Evolutionary conservation across 1,140 invertebrate species (phyloP).

Genomic region (Lepidurus packardi): DNA sequence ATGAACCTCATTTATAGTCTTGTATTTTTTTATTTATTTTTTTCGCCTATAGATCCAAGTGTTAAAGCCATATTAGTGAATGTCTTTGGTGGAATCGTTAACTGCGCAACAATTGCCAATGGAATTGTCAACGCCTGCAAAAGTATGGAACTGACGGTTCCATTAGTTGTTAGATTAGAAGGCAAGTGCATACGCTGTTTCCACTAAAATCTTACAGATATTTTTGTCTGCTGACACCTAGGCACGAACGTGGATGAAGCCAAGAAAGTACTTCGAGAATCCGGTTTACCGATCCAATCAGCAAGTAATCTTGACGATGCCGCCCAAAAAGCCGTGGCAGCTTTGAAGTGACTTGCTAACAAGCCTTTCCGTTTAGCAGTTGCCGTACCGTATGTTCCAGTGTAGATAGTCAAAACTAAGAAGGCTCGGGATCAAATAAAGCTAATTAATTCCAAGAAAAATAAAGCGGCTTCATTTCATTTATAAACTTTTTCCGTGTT

Average conservation of each 20-base stretch:
- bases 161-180: constrained; percentile 88
- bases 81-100: constrained; percentile 98
- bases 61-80: constrained; percentile 96
- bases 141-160: constrained; percentile 72
- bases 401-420: constrained; percentile 1
- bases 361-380: background rate
- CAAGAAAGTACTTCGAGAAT: constrained; percentile 66
- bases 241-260: constrained; percentile 67
- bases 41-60: constrained; percentile 54
- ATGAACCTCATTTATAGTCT: background rate
- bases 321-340: constrained; percentile 73
- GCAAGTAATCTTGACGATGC: constrained; percentile 85
- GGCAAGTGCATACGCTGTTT: constrained; percentile 43
- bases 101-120: constrained; percentile 93
- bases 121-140: constrained; percentile 86
- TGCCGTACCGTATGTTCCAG: background rate
- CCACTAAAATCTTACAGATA: constrained; percentile 15
- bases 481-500: no score
- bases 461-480: no score
- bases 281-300: constrained; percentile 72
- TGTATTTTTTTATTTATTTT: constrained; percentile 26
- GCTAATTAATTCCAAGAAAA: background rate
- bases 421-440: constrained; percentile 6
- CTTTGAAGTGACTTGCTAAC: constrained; percentile 37
- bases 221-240: constrained; percentile 40